Evolutionary conservation across 2,113 vertebrate species (phyloP), one percentile per base, ranked within the genome.

Genomic region (Onychostoma macrolepis): DNA sequence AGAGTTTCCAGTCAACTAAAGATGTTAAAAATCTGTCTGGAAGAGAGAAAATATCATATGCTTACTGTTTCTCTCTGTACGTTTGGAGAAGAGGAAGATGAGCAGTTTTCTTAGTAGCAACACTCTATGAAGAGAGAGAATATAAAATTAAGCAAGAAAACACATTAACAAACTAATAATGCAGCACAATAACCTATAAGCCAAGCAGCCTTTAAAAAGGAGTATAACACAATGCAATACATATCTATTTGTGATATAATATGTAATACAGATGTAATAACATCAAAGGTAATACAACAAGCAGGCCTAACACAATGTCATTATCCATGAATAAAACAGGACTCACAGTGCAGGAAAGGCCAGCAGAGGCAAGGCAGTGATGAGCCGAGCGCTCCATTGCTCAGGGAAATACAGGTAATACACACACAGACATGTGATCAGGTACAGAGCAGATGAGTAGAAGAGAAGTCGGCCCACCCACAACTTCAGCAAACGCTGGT

Each of bases 11-110:
- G n/a, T n/a, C n/a, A n/a, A n/a, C n/a, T n/a, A n/a, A n/a, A n/a
- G n/a, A n/a, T n/a, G n/a, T n/a, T n/a, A n/a, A n/a, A n/a, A n/a
- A n/a, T n/a, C n/a, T n/a, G n/a, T n/a, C n/a, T n/a, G n/a, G n/a
- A n/a, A n/a, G n/a, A n/a, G n/a, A n/a, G n/a, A n/a, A n/a, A n/a
- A n/a, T 6, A 36, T n/a, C 11, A 71, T 41, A 83, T 87, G 92
- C 97, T 98, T 95, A 99, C 98, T 97, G 93, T 99, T 99, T 92
- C 95, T 97, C 93, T 99, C 97, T 75, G 97, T 99, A 91, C 97
- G 96, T 95, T 96, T 99, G 86, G 96, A 97, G 93, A 99, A 99
- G 89, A 98, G 95, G 91, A 97, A 97, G 92, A 99, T 96, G 89
- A 99, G 94, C 61, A 98, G 88, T 87, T 96, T 98, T 93, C 98